Evolutionary conservation across 1,140 invertebrate species (phyloP), one percentile per base, ranked within the genome.

Genomic region (Chrysopa pallens): DNA sequence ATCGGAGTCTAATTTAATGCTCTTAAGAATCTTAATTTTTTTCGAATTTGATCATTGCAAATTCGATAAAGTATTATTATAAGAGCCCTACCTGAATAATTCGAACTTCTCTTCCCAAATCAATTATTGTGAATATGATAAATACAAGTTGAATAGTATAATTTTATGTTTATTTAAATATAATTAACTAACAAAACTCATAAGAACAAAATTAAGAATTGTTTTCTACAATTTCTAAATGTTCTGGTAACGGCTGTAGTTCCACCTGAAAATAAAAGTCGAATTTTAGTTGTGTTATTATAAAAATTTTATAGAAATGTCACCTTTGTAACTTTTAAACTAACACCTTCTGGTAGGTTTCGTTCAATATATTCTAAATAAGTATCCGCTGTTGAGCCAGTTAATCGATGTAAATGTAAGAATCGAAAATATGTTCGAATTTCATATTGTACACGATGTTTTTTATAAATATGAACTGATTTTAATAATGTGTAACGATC

Each of bases 261-360:
- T 33, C 31, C n/a, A 33, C 31, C 31, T 33, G n/a, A 11, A 33
- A 12, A 33, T 9, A 33, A 33, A 4, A 11, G n/a, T 12, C 2
- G 4, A 11, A 12, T 11, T 33, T 6, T 11, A 4, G n/a, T 33
- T 4, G n/a, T 33, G 31, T 33, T 11, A 31, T 31, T 31, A 11
- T 12, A 11, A 11, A 33, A 33, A 31, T 42, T 31, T 29, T 43
- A 29, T 23, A 40, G 40, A 44, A 41, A 43, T 40, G 41, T 45
- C 51, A 84, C 79, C 70, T 83, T 91, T 9, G 87, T 88, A 5
- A 93, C 84, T 73, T 93, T 94, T 66, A 98, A 76, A 13, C 85
- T 84, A 39, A 97, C 84, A 42, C 94, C 93, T 73, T 98, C 95
- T 1, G 95, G 95, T 46, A 98, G 68, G 72, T 98, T 98, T 50